phyloP scores from a whole-genome alignment of 2,888 invertebrate genomes.

The Philonicus albiceps region DNA sequence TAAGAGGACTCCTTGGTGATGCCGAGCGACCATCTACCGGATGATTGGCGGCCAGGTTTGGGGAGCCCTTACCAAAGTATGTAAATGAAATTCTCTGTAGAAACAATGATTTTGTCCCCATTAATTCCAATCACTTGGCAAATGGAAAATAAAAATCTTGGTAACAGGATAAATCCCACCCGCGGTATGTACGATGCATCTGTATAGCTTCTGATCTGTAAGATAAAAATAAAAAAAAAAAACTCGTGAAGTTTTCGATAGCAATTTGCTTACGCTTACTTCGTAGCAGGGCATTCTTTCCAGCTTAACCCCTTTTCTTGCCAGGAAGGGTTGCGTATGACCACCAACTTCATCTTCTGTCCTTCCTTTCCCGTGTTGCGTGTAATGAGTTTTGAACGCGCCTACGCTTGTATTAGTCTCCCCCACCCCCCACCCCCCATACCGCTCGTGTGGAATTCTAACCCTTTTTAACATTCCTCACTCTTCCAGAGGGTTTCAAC shows the following conservation, averaged over 20 bases:
- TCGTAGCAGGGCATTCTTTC: neutral
- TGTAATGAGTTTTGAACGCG: neutral
- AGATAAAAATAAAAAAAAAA: neutral
- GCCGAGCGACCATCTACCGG: neutral
- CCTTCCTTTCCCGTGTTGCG: neutral
- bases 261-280: neutral
- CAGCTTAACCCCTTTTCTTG: neutral
- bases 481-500: neutral
- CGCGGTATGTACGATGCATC: neutral
- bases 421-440: no score
- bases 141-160: neutral
- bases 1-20: conserved; percentile 14
- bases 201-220: neutral
- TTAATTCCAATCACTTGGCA: neutral
- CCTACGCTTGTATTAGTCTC: neutral
- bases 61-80: neutral
- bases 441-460: conserved; percentile 15
- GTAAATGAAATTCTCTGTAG: conserved; percentile 16
- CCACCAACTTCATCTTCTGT: neutral
- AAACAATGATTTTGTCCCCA: neutral
- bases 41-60: neutral
- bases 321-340: neutral
- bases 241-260: neutral
- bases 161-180: neutral
- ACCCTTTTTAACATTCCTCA: conserved; percentile 34